phyloP scores from a whole-genome alignment of 2,113 vertebrate species.

The Nerophis lumbriciformis region DNA sequence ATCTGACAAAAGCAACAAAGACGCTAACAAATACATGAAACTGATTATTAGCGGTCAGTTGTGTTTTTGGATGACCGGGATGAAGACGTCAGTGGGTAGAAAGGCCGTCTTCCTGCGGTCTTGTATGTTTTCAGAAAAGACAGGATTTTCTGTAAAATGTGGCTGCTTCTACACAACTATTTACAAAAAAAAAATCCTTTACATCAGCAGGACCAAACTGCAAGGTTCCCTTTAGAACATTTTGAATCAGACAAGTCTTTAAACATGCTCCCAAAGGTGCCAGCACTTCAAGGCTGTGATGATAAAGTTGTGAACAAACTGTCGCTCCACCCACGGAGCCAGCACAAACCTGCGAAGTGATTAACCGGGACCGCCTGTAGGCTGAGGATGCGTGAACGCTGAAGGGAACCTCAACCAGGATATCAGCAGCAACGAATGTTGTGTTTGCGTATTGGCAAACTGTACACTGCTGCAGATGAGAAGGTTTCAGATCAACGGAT shows the following conservation, averaged over 20 bases:
- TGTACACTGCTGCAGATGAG: constrained; percentile 50
- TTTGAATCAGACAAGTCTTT: constrained; percentile 29
- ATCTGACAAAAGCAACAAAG: constrained; percentile 35
- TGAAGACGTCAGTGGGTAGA: constrained; percentile 19
- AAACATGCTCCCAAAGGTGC: constrained; percentile 29
- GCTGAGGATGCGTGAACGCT: constrained; percentile 52
- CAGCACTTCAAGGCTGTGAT: constrained; percentile 32
- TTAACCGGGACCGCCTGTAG: constrained; percentile 37
- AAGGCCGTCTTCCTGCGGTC: constrained; percentile 39
- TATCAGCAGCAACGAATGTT: constrained; percentile 13
- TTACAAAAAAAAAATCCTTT: constrained; percentile 52
- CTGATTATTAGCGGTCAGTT: constrained; percentile 25
- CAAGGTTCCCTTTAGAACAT: constrained; percentile 54
- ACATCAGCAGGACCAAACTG: constrained; percentile 65
- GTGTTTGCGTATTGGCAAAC: constrained; percentile 5
- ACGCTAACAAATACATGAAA: constrained; percentile 47
- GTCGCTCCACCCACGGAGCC: constrained; percentile 28
- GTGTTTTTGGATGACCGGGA: constrained; percentile 31
- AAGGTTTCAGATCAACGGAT: constrained; percentile 22
- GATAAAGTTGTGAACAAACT: constrained; percentile 28
- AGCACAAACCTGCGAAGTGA: constrained; percentile 40
- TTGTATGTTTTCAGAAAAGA: constrained; percentile 1
- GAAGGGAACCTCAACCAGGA: constrained; percentile 19
- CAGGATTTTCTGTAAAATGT: constrained; percentile 17
- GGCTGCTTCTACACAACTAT: constrained; percentile 39